Evolutionary conservation across 2,888 invertebrate genomes (phyloP), one percentile per base, ranked within the genome.

Genomic region (Bellardia bayeri): DNA sequence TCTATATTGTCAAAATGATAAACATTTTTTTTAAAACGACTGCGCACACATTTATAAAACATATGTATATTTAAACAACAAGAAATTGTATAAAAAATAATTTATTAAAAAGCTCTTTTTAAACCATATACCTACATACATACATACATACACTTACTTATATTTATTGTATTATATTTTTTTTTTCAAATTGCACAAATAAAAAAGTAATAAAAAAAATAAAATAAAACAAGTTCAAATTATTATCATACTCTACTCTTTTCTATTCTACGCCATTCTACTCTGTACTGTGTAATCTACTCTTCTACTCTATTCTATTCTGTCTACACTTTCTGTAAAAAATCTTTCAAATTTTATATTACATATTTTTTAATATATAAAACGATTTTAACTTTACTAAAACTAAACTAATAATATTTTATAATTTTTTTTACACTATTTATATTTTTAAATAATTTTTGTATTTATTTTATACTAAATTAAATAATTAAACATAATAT

Each of bases 401-500:
- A 23, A 23, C 23, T 23, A 23, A 23, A 23, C 69, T 64, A 69
- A 78, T 63, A 69, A 63, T 33, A 76, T 83, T 82, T 74, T 78
- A 76, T 82, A 0, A 74, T 58, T 82, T 81, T 82, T 85, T 87
- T 82, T 85, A 87, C 78, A 45, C 74, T 66, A 82, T 82, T 82
- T 79, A 82, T 82, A 79, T 82, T 82, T 76, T 78, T 51, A 85
- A 82, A 75, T 79, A 69, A 74, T 63, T 81, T 86, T 82, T 84
- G 66, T 87, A 85, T 87, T 87, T 85, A 75, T 87, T 87, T 87
- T 85, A 75, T 79, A 85, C 79, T 82, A 79, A 85, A 86, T 79
- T 82, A 81, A 71, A 78, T 45, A 82, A 54, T 6, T 2, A 37
- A 37, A 37, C 3, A 4, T 30, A 40, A 80, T 45, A 45, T 9